A percentile compares a stretch with the other conserved stretches of the same genome.
These are phyloP conservation scores for Galeruca laticollis DNA, from an alignment of 2,888 invertebrate species.

Conservation along the genomic window DNA sequence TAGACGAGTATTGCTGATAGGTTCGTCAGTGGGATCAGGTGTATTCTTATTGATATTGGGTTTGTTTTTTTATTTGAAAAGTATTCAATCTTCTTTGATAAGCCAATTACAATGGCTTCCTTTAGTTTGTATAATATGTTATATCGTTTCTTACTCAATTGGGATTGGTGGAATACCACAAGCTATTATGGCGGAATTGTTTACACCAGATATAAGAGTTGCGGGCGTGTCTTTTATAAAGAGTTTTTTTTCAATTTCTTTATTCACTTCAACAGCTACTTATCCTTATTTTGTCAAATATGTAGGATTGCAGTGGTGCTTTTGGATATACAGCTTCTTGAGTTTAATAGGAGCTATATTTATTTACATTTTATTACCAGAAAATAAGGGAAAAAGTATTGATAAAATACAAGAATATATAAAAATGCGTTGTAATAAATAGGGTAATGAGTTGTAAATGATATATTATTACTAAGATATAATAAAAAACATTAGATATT, in stretches of 20 bases:
- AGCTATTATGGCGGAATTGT: constrained; percentile 85
- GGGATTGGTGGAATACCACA: constrained; percentile 82
- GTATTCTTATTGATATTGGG: neutral
- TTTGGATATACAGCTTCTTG: constrained; percentile 42
- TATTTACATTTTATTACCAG: constrained; percentile 43
- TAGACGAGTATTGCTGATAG: neutral
- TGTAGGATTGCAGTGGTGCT: constrained; percentile 39
- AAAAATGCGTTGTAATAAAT: neutral
- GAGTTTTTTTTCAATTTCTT: constrained; percentile 32
- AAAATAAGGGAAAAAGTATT: constrained; percentile 48
- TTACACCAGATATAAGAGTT: constrained; percentile 81
- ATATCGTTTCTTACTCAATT: constrained; percentile 77
- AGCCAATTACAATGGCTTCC: constrained; percentile 71
- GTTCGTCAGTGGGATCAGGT: neutral
- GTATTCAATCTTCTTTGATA: neutral
- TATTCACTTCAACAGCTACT: constrained; percentile 41
- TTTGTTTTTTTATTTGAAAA: neutral
- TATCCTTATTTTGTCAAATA: constrained; percentile 42
- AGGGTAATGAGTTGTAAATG: no score
- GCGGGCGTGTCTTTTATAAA: constrained; percentile 65
- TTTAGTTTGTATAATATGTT: constrained; percentile 75
- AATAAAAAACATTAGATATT: no score
- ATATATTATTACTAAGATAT: no score
- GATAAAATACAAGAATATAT: constrained; percentile 40
- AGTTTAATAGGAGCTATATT: constrained; percentile 36